Evolutionary conservation across 1,140 invertebrate genomes (phyloP), one percentile per base, ranked within the genome.

Genomic region (Drosophila sechellia): DNA sequence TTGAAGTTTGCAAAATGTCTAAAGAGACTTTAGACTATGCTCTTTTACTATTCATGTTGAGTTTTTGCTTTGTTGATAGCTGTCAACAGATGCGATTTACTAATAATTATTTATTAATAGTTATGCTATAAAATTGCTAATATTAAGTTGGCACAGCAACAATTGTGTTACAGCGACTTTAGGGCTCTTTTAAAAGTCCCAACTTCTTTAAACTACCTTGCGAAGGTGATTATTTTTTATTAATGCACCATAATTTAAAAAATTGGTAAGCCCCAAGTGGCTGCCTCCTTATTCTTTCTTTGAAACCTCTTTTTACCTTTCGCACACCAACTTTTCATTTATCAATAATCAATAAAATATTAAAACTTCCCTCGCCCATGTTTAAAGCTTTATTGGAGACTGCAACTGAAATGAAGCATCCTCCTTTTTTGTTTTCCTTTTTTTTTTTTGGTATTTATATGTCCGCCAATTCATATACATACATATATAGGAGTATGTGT

Each of bases 331-430:
- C 58, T 66, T 66, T 66, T 45, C 58, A 43, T 52, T 46, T 37
- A 52, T 68, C 64, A 68, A 50, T 68, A 64, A 64, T 50, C 45
- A 65, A 64, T 52, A 68, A 68, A 68, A 68, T 52, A 65, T 64
- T 63, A 63, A 70, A 69, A 55, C 66, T 69, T 69, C 66, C 66
- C 66, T 70, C 66, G 61, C 22, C 34, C 49, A 45, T 68, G 60
- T 43, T 52, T 53, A 55, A 69, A 69, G 66, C 63, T 70, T 70
- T 70, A 70, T 70, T 70, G 66, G 64, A 68, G 50, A 48, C 54
- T 68, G 66, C 66, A 54, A 39, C 40, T 34, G 61, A 46, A 48
- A 68, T 65, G 49, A 66, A 70, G 66, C 66, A 35, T 70, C 50
- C 40, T 49, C 64, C 40, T 49, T 42, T 49, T 15, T 31, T 31